Evolutionary conservation across 2,113 vertebrate genomes (phyloP).

Genomic region (Xenus cinereus): DNA sequence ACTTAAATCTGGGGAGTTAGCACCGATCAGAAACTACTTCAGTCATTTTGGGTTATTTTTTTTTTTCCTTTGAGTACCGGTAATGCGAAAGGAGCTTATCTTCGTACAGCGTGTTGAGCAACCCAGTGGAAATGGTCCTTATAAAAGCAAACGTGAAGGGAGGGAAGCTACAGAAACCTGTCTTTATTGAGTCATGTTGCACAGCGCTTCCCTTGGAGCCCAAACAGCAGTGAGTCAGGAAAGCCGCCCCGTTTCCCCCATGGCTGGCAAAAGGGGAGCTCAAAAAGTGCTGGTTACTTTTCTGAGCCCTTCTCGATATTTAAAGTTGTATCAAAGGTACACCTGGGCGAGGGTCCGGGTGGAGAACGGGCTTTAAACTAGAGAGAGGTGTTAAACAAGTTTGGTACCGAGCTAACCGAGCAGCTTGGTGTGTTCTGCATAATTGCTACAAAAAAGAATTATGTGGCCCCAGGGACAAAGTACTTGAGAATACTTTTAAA

Average conservation of each 20-base stretch:
- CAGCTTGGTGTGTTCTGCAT: not conserved
- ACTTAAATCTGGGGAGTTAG: not conserved
- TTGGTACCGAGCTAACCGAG: not conserved
- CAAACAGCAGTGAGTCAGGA: not conserved
- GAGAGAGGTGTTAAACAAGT: not conserved
- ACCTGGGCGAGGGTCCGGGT: not conserved
- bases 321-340: not conserved
- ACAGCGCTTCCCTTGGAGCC: not conserved
- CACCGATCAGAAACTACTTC: not conserved
- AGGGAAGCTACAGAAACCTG: slow-evolving; percentile 41
- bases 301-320: accelerated
- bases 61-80: not conserved
- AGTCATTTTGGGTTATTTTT: not conserved
- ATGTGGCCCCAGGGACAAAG: slow-evolving; percentile 5
- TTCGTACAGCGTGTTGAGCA: not conserved
- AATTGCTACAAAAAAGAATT: not conserved
- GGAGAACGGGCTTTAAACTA: not conserved
- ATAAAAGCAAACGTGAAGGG: not conserved
- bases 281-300: not conserved
- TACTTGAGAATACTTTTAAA: not conserved
- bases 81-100: not conserved
- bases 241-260: not conserved
- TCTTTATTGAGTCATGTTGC: not conserved
- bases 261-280: not conserved
- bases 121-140: not conserved